Percentiles rank a stretch among this genome's conserved stretches.
These are phyloP conservation scores for Camptogramma bilineatum DNA, from an alignment of 2,888 invertebrate genomes.

Conservation along the genomic window DNA sequence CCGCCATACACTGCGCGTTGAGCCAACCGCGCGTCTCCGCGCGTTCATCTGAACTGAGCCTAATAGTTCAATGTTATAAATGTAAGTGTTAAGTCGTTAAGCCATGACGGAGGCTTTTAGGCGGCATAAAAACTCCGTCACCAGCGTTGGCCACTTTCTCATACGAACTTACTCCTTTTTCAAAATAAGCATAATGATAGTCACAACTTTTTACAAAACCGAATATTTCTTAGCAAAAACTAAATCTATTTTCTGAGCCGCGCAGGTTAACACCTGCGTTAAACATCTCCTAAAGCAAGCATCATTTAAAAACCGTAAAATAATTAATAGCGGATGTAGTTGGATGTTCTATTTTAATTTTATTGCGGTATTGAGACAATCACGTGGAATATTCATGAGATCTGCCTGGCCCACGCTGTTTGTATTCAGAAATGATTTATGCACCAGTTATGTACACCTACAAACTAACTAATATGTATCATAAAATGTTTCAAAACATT, in stretches of 20 bases:
- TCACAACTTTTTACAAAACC: not conserved
- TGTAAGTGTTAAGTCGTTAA: too few relatives aligned
- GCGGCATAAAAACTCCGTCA: too few relatives aligned
- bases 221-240: conserved; percentile 5
- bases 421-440: conserved; percentile 35
- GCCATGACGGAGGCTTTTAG: too few relatives aligned
- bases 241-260: conserved; percentile 14
- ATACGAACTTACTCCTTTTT: too few relatives aligned
- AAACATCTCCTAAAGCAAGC: conserved; percentile 29
- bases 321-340: conserved; percentile 66
- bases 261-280: conserved; percentile 22
- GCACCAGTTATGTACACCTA: conserved; percentile 32
- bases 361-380: conserved; percentile 59
- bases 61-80: too few relatives aligned
- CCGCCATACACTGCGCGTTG: too few relatives aligned
- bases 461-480: conserved; percentile 28
- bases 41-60: too few relatives aligned
- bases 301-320: conserved; percentile 63
- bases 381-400: conserved; percentile 62
- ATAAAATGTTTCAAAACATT: conserved; percentile 35
- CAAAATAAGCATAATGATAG: not conserved
- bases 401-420: conserved; percentile 44
- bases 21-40: too few relatives aligned
- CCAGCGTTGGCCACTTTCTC: too few relatives aligned
- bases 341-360: conserved; percentile 63